Base-by-base conservation (phyloP, 2,797 vertebrate species). In the Huso huso region DNA sequence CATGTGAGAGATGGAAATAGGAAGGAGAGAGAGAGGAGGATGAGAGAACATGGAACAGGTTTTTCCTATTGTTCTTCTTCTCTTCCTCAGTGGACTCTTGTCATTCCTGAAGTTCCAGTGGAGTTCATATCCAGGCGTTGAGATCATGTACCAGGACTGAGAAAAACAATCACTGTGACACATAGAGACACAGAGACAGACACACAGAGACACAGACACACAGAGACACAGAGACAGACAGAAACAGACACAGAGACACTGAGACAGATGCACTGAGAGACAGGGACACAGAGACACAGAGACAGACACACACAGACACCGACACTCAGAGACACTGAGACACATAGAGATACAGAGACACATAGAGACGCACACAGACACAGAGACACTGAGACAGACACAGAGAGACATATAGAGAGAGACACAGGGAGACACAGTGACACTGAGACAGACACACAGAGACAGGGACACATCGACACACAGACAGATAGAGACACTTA, bases 341-440 rank as follows among this genome's bases (percentile, higher is more conserved):
- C 6, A 53, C 8, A 9, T 1, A 53, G 8, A 9, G 4, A 8
- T 53, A 53, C 51, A 53, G 51, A 69, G 75, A 51, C 13, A 10
- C 6, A 10, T 11, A 58, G 60, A 10, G 5, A 63, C 48, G 1
- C 6, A 49, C 10, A 63, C 7, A 49, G 9, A 49, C 37, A 63
- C 9, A 51, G 48, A 15, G 50, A 62, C 50, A 64, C 11, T n/a
- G n/a, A n/a, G n/a, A n/a, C 77, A 79, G 69, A 65, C 75, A 8
- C 74, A 80, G 37, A 71, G 77, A n/a, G n/a, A n/a, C n/a, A n/a
- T 52, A 63, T 0, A 12, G 2, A 12, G 37, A 59, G 52, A 13
- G 48, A 65, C 55, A 13, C 10, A 58, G 49, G n/a, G 9, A 6
- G 49, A 10, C 15, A n/a, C 48, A 50, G 58, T 7, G 15, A 13